Percentiles rank a stretch among this genome's conserved stretches.
These are phyloP conservation scores for Biston stratarius DNA, from an alignment of 2,888 invertebrate genomes.

Conservation along the genomic window DNA sequence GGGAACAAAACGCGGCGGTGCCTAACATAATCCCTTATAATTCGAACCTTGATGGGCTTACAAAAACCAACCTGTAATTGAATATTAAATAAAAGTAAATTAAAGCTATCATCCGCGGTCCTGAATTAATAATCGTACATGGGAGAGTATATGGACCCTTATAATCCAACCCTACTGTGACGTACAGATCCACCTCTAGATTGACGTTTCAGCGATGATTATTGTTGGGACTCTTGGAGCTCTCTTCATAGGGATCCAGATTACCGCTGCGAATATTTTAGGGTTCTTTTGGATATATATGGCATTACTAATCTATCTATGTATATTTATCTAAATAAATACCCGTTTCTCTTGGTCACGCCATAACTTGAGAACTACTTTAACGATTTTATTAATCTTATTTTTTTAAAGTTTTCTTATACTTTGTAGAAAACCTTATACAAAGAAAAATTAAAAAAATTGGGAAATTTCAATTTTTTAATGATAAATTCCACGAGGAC, in stretches of 20 bases:
- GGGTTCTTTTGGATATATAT: slow-evolving; percentile 24
- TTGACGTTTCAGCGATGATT: slow-evolving; percentile 76
- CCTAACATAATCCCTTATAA: slow-evolving; percentile 47
- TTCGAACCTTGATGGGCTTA: slow-evolving; percentile 49
- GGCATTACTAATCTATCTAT: background rate
- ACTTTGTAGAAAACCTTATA: too few species aligned
- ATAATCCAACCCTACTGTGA: slow-evolving; percentile 83
- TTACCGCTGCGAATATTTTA: slow-evolving; percentile 61
- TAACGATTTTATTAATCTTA: too few species aligned
- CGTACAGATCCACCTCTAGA: slow-evolving; percentile 73
- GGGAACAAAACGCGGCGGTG: slow-evolving; percentile 37
- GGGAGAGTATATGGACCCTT: slow-evolving; percentile 74
- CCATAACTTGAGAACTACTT: too few species aligned
- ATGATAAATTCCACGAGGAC: too few species aligned
- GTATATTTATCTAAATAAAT: too few species aligned
- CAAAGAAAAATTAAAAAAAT: too few species aligned
- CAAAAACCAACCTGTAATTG: slow-evolving; percentile 64
- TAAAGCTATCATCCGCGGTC: slow-evolving; percentile 67
- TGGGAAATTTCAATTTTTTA: too few species aligned
- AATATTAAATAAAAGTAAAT: slow-evolving; percentile 75
- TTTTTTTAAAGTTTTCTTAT: too few species aligned
- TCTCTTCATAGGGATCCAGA: slow-evolving; percentile 58
- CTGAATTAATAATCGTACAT: slow-evolving; percentile 77
- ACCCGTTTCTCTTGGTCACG: too few species aligned
- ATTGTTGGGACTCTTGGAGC: slow-evolving; percentile 63